Conservation (phyloP, 1,140 invertebrate genomes). For the Paraescarpia echinospica region DNA sequence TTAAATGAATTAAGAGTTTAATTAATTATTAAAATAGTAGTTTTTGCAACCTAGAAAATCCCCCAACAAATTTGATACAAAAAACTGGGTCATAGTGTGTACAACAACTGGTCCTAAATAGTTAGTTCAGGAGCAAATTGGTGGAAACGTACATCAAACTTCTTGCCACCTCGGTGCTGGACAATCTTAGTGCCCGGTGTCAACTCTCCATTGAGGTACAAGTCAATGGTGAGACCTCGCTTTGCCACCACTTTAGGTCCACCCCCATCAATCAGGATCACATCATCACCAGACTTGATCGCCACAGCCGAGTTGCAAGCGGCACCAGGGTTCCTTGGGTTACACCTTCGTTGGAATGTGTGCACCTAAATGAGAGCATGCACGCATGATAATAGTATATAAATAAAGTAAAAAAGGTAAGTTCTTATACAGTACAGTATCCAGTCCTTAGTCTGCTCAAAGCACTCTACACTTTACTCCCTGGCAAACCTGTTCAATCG, state of each 20-base stretch:
- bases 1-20: too few relatives aligned
- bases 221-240: constrained; percentile 28
- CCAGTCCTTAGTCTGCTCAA: too few relatives aligned
- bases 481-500: too few relatives aligned
- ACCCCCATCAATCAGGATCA: constrained; percentile 29
- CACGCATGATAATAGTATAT: neutral
- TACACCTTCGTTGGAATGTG: constrained; percentile 23
- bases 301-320: constrained; percentile 34
- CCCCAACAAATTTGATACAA: neutral
- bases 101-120: neutral
- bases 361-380: constrained; percentile 18
- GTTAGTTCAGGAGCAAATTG: neutral
- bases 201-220: constrained; percentile 38
- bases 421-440: too few relatives aligned
- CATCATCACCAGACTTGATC: constrained; percentile 31
- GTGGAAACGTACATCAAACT: constrained; percentile 22
- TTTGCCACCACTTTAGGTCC: neutral
- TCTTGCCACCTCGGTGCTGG: constrained; percentile 30
- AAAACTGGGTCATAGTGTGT: neutral
- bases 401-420: too few relatives aligned
- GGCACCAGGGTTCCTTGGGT: neutral
- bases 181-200: constrained; percentile 38
- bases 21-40: too few relatives aligned
- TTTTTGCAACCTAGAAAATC: neutral
- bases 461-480: too few relatives aligned